Percentiles rank a stretch among this genome's conserved stretches.
Evolutionary conservation across 2,888 invertebrate genomes (phyloP).

Genomic region (Marasmarcha lunaedactyla): DNA sequence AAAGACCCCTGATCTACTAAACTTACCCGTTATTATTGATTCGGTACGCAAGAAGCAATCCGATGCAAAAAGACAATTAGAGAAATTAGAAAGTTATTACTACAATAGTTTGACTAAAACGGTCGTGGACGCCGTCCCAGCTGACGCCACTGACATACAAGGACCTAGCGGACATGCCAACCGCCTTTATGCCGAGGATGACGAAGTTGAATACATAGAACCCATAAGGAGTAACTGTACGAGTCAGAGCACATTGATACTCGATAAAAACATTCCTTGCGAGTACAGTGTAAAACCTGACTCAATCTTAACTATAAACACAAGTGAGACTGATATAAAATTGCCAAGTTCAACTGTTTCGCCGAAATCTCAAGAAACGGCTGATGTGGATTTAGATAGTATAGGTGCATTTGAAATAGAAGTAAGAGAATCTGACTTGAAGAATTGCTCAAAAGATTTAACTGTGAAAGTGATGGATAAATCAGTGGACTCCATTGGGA

Average conservation of each 20-base stretch:
- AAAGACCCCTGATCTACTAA: conserved; percentile 56
- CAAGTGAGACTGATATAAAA: conserved; percentile 57
- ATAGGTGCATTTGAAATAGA: conserved; percentile 60
- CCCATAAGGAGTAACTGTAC: conserved; percentile 62
- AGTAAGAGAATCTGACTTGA: conserved; percentile 54
- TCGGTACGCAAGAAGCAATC: conserved; percentile 58
- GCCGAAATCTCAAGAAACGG: conserved; percentile 39
- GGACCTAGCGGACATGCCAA: conserved; percentile 53
- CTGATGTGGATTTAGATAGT: conserved; percentile 46
- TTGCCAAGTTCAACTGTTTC: conserved; percentile 57
- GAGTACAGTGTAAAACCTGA: conserved; percentile 33
- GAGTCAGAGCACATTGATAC: conserved; percentile 58
- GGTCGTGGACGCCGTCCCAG: conserved; percentile 56
- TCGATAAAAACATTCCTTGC: conserved; percentile 44
- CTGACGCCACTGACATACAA: conserved; percentile 54
- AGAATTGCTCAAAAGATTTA: conserved; percentile 39
- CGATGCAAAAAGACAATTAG: conserved; percentile 53
- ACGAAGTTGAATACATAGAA: conserved; percentile 63
- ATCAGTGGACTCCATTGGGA: conserved; percentile 87
- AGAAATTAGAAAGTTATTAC: conserved; percentile 61
- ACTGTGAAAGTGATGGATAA: conserved; percentile 76
- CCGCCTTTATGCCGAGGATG: conserved; percentile 43
- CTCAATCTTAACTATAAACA: conserved; percentile 51
- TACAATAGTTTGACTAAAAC: conserved; percentile 50
- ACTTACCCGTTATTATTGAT: conserved; percentile 56